Base-by-base conservation (phyloP, 2,113 vertebrate species). In the Cyanistes caeruleus region DNA sequence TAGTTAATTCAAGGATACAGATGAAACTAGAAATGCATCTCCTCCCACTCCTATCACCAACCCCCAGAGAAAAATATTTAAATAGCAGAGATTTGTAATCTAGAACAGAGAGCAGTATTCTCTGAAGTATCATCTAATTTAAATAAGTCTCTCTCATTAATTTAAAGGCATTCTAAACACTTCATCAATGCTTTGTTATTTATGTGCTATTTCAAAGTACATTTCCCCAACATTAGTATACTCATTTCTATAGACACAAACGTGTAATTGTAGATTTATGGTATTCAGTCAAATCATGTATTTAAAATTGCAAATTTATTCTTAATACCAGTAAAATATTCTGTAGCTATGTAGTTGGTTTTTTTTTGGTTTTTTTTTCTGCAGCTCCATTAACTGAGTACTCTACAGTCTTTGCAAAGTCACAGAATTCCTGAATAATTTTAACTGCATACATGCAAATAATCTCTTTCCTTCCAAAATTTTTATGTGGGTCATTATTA, bases 1-100 rank as follows among this genome's bases (percentile, higher is more conserved):
- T 65, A 95, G 85, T 93, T 93, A 94, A 95, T 93, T 96, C 72
- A 88, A 96, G 88, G 90, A 87, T 88, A 96, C 65, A 94, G 90
- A 88, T 93, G 76, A 96, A 94, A 90, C 78, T 69, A 88, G 95
- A 91, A 97, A 94, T 60, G 68, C 79, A 95, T 78, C 83, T 91
- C 83, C 73, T 90, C 93, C 93, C 41, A 95, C 86, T 92, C 90
- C 51, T 51, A 81, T 80, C 88, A 84, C 55, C 89, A 94, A 14
- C 80, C 60, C 19, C 79, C 86, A 81, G 68, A 90, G 64, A 90
- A 85, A 95, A 97, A 90, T 67, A 84, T 72, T 94, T 86, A 92
- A 94, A 93, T 78, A 96, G 85, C 43, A 77, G 59, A 87, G 51
- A 88, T 89, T 93, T 93, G 82, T 96, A 94, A 94, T 76, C 80